phyloP scores from a whole-genome alignment of 2,113 vertebrate species.

The Thamnaconus septentrionalis region DNA sequence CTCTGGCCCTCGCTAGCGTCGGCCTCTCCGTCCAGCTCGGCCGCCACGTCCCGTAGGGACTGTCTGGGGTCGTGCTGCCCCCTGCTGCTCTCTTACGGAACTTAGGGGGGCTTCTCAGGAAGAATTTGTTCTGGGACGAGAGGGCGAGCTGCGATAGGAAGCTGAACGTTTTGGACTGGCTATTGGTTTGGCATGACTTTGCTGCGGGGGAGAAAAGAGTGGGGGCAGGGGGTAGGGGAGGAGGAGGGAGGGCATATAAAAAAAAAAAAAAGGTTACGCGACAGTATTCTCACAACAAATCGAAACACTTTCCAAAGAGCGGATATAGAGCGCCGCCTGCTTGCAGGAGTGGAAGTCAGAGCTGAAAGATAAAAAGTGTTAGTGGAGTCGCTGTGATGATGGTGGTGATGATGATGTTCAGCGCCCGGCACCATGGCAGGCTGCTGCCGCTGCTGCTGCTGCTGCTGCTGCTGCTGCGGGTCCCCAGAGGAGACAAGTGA shows the following conservation, averaged over 20 bases:
- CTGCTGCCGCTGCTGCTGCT: no score
- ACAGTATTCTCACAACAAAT: not conserved
- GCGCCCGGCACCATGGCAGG: no score
- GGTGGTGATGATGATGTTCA: not conserved
- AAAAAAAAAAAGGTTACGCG: conserved; percentile 50
- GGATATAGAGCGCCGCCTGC: not conserved
- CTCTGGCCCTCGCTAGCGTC: conserved; percentile 42
- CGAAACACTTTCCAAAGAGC: conserved; percentile 6
- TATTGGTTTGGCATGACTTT: conserved; percentile 69
- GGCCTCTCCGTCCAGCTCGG: conserved; percentile 38
- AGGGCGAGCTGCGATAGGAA: conserved; percentile 86
- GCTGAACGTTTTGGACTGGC: conserved; percentile 80
- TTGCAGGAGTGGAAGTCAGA: conserved; percentile 17
- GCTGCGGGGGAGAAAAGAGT: conserved; percentile 75
- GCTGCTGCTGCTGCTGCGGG: no score
- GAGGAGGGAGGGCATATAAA: conserved; percentile 39
- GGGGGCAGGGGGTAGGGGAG: conserved; percentile 50
- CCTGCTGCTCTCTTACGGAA: conserved; percentile 65
- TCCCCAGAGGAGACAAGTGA: conserved; percentile 14
- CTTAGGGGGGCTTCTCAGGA: conserved; percentile 71
- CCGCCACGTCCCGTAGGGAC: conserved; percentile 35
- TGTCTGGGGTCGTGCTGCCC: conserved; percentile 30
- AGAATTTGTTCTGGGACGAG: conserved; percentile 77
- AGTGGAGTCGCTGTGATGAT: not conserved
- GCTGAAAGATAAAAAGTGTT: conserved; percentile 28